Base-by-base conservation (phyloP, 2,797 vertebrate species). In the Luscinia megarhynchos region DNA sequence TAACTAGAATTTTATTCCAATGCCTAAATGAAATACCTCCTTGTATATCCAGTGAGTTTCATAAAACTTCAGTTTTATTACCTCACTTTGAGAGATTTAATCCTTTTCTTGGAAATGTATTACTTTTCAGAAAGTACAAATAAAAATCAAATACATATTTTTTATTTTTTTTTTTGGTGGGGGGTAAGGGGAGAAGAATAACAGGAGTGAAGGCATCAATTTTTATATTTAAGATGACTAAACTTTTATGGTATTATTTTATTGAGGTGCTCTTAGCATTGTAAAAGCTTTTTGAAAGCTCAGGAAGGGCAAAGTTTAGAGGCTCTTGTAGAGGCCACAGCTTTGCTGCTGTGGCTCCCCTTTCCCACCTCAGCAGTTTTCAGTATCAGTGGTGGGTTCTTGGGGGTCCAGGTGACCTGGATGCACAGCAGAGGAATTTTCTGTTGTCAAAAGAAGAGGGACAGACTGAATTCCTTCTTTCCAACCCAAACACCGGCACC, bases 21-120 rank as follows among this genome's bases (percentile, higher is more conserved):
- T 75, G 89, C 32, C 77, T 83, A 88, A 88, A 90, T 97, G 95
- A 97, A 96, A 96, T 96, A 95, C 94, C 55, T 93, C 53, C 32
- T 29, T 82, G 67, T 84, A 83, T 87, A 94, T 75, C 68, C 91
- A 93, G 27, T 77, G 87, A 94, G 90, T 96, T 96, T 94, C 92
- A 93, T 97, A 94, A 74, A 61, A 59, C 84, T 95, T 89, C 93
- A 87, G 45, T 90, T 95, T 94, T 92, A 96, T 94, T 95, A 34
- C 84, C 50, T 92, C 57, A 87, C 83, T 95, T 96, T 73, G 93
- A 89, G 84, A 96, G 92, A 88, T 95, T 88, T 92, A 94, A 78
- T 94, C 75, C 58, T 89, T 89, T 95, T 83, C 66, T 92, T 94
- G 67, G 87, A 96, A 95, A 89, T 48, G 15, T 66, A 94, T 89